phyloP scores from a whole-genome alignment of 1,140 invertebrate genomes.

The Lamellibrachia luymesi region DNA sequence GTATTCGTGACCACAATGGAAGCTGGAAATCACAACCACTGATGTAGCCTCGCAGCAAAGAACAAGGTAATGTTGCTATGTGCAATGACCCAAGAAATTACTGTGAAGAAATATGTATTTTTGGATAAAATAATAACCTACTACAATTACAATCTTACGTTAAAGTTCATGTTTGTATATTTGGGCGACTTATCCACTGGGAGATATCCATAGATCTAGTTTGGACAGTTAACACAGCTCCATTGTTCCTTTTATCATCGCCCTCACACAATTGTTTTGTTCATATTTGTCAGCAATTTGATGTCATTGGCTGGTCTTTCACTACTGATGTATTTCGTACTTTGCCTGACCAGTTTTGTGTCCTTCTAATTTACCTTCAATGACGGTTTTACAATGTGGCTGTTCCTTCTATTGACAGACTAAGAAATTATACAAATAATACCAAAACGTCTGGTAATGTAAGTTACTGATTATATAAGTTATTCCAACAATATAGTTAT shows the following conservation, averaged over 20 bases:
- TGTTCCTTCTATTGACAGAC: not conserved
- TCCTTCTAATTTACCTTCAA: no score
- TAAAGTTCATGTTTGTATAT: no score
- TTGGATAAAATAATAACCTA: no score
- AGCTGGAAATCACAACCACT: slow-evolving; percentile 59
- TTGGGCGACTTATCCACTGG: no score
- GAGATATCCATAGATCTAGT: not conserved
- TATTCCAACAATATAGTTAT: no score
- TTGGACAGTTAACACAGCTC: not conserved
- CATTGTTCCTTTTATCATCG: not conserved
- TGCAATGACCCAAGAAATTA: not conserved
- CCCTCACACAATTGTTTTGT: not conserved
- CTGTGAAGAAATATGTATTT: no score
- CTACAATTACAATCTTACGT: no score
- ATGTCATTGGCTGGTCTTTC: not conserved
- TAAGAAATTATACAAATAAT: not conserved
- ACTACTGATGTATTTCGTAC: not conserved
- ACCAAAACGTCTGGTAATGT: no score
- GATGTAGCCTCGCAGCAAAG: not conserved
- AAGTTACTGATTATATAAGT: no score
- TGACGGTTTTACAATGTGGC: no score
- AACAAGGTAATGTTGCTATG: no score
- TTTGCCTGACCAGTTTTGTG: not conserved
- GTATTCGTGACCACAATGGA: slow-evolving; percentile 92
- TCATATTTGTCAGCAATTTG: not conserved